Percentiles rank a stretch among this genome's conserved stretches.
Conservation (phyloP, 2,888 invertebrate species). For the Ceraclea dissimilis region DNA sequence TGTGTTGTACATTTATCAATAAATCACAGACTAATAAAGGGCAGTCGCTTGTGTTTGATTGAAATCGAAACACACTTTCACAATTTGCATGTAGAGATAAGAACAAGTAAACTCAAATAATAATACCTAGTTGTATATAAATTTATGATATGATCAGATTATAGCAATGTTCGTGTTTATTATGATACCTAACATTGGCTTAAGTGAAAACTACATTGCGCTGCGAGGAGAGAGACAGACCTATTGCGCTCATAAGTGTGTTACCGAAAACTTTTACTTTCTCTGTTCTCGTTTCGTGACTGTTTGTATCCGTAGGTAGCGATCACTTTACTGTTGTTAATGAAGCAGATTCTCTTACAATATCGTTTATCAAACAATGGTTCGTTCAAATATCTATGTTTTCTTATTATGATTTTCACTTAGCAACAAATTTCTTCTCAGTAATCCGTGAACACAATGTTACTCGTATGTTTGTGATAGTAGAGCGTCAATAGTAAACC, state of each 20-base stretch:
- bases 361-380: too few species aligned
- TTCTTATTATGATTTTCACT: not conserved
- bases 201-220: too few species aligned
- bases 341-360: slow-evolving; percentile 24
- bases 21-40: too few species aligned
- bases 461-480: slow-evolving; percentile 26
- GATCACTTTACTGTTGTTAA: slow-evolving; percentile 23
- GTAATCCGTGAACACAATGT: too few species aligned
- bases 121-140: too few species aligned
- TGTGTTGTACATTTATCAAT: too few species aligned
- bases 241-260: slow-evolving; percentile 16
- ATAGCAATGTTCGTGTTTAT: too few species aligned
- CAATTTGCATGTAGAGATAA: not conserved
- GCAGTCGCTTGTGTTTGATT: not conserved
- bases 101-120: too few species aligned
- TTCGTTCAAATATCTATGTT: not conserved
- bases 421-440: slow-evolving; percentile 3
- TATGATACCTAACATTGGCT: too few species aligned
- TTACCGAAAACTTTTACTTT: slow-evolving; percentile 28
- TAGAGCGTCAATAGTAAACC: too few species aligned
- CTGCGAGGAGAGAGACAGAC: slow-evolving; percentile 4
- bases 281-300: slow-evolving; percentile 24
- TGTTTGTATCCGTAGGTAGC: slow-evolving; percentile 25
- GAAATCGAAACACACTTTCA: not conserved
- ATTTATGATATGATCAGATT: too few species aligned